phyloP scores from a whole-genome alignment of 1,140 invertebrate genomes.

The Apis dorsata region DNA sequence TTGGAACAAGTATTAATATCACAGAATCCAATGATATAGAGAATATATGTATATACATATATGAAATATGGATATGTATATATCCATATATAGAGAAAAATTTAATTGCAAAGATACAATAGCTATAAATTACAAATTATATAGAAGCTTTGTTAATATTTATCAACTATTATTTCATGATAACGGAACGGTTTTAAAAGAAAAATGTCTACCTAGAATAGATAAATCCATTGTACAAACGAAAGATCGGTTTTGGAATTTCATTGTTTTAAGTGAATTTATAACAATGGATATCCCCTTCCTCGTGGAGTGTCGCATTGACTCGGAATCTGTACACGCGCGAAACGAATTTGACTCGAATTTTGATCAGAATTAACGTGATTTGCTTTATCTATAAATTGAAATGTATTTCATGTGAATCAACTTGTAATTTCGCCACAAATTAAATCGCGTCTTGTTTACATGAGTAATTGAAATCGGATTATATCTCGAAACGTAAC shows the following conservation, averaged over 20 bases:
- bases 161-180: no score
- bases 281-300: slow-evolving; percentile 1
- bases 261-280: no score
- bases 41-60: no score
- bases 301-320: background rate
- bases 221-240: background rate
- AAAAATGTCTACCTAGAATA: background rate
- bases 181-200: background rate
- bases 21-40: no score
- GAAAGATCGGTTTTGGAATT: slow-evolving; percentile 11
- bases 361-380: slow-evolving; percentile 24
- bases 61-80: no score
- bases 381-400: background rate
- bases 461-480: background rate
- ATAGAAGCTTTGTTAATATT: no score
- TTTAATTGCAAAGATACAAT: no score
- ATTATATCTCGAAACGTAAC: background rate
- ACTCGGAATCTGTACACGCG: no score
- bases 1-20: no score
- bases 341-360: background rate
- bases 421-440: background rate
- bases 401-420: background rate
- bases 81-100: no score
- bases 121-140: no score
- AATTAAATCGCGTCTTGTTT: background rate